These are phyloP conservation scores for Tachypleus tridentatus DNA, from an alignment of 1,140 invertebrate genomes.

Conservation along the genomic window DNA sequence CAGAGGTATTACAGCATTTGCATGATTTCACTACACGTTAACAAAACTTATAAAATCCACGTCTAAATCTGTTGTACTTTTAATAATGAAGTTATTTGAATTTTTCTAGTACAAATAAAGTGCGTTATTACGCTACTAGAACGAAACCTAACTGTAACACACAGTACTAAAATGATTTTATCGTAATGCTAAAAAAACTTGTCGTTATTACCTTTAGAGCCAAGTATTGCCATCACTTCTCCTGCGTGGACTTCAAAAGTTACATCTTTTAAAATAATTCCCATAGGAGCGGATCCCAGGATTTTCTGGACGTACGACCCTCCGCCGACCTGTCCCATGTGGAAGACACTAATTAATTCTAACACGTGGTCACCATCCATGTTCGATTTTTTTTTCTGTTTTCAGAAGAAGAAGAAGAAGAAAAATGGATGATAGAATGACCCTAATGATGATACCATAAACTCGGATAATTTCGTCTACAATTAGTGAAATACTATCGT, in stretches of 20 bases:
- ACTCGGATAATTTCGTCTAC: not conserved
- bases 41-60: too few species aligned
- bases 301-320: constrained; percentile 59
- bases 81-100: too few species aligned
- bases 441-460: not conserved
- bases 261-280: constrained; percentile 77
- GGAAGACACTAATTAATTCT: constrained; percentile 75
- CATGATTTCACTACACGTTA: too few species aligned
- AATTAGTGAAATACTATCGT: too few species aligned
- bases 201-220: constrained; percentile 60
- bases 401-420: not conserved
- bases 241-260: constrained; percentile 77
- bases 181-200: too few species aligned
- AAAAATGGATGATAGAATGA: not conserved
- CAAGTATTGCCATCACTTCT: constrained; percentile 79
- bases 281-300: constrained; percentile 63
- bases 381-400: not conserved
- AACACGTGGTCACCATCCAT: constrained; percentile 55
- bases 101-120: too few species aligned
- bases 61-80: too few species aligned
- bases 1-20: too few species aligned
- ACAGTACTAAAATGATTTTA: too few species aligned
- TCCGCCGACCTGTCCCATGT: constrained; percentile 73
- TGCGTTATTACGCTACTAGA: too few species aligned
- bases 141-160: too few species aligned